Base-by-base conservation (phyloP, 1,140 invertebrate genomes). In the Drosophila kanapiae region DNA sequence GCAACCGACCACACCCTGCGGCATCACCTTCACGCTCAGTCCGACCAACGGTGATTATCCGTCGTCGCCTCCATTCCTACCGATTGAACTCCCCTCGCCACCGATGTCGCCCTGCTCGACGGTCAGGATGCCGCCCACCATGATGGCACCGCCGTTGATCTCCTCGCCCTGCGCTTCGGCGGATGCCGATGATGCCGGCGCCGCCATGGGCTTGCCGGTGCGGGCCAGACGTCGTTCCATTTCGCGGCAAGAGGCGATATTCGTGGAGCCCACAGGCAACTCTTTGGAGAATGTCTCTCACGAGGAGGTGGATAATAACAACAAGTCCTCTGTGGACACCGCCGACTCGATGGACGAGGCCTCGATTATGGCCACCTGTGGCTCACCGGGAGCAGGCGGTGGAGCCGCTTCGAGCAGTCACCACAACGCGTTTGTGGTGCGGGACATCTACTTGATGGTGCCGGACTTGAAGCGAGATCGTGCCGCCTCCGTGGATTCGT, bases 401-500 rank as follows among this genome's bases (percentile, higher is more conserved):
- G 29, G 3, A 14, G 6, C 29, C 16, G n/a, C 48, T 4, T 16
- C 59, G 3, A 57, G 23, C 8, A 47, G 11, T n/a, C 82, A 88
- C 56, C 88, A 85, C 53, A 70, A 59, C 13, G 63, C 71, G 0
- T 80, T 91, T 13, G 82, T 88, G 42, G 95, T 95, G 1, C 94
- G 95, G 23, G 96, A 97, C 82, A 96, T 97, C 59, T 97, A 97
- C 84, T 93, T 97, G 2, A 95, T 96, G 14, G 96, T 97, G n/a
- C 96, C 96, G 2, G 96, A 97, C 78, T 92, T 97, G 59, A 96
- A 96, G 78, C 94, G 97, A 1, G 97, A 97, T 82, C 94, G 97
- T 0, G 97, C 97, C 4, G 97, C 96, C 4, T 97, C 96, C 0
- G 96, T 97, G 3, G 97, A 97, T 90, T 97, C 96, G 4, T 97